Evolutionary conservation across 2,888 invertebrate genomes (phyloP), one percentile per base, ranked within the genome.

Genomic region (Cheilosia urbana): DNA sequence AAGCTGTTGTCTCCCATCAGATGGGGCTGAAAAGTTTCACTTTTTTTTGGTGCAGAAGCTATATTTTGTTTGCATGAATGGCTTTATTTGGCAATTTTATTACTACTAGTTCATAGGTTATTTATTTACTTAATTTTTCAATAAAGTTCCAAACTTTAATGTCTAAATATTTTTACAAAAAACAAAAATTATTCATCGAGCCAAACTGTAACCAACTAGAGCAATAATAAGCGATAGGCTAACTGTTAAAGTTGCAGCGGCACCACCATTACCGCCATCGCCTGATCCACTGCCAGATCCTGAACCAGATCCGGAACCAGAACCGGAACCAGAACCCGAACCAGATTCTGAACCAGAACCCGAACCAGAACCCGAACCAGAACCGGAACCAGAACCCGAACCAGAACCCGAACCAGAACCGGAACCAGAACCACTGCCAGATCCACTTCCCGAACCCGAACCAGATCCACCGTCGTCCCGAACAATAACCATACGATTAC

Each of bases 401-500:
- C 51, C 4, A n/a, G n/a, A n/a, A n/a, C n/a, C n/a, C n/a, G n/a
- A n/a, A 2, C 79, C 76, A 9, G 66, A 58, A 6, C 79, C 79
- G 7, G 34, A 24, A 1, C 66, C 72, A 51, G 68, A 42, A 63
- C 63, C 75, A 45, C 47, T 45, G n/a, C 66, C 77, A 2, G 75
- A 75, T 13, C 77, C 80, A 24, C 63, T 45, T 11, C 81, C 81
- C 0, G 72, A 65, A 0, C 72, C 79, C 1, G 63, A 76, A 1
- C 76, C 60, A 13, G 37, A 21, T 40, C 60, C 73, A 13, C 71
- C 73, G 24, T 24, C 51, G 42, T 66, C 55, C 11, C 9, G n/a
- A 0, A 13, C 4, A 37, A 79, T 4, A 5, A 11, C 30, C 42
- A 71, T 45, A 9, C 80, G 79, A 87, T 89, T 89, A 57, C 89